Conservation (phyloP, 2,797 vertebrate genomes). For the Hippopotamyrus pictus region DNA sequence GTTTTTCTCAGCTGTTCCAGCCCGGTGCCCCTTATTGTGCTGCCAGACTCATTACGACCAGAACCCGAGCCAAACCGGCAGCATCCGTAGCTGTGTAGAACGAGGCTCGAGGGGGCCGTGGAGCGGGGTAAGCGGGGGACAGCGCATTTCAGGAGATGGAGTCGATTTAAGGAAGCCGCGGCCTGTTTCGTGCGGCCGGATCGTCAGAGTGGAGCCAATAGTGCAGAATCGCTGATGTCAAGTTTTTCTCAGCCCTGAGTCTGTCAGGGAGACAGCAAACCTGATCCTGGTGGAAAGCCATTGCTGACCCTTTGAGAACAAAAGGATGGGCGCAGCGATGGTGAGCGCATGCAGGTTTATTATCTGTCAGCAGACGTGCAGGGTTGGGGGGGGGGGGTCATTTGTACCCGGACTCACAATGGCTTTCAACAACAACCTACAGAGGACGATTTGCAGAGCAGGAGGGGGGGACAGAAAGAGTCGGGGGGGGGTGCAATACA, state of each 20-base stretch:
- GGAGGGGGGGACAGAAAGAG: not conserved
- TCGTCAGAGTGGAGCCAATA: slow-evolving; percentile 38
- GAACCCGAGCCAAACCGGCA: slow-evolving; percentile 59
- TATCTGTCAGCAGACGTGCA: not conserved
- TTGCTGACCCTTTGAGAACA: not conserved
- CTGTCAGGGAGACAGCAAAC: not conserved
- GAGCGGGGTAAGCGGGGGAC: slow-evolving; percentile 16
- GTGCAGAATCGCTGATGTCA: slow-evolving; percentile 50
- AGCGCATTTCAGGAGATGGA: slow-evolving; percentile 30
- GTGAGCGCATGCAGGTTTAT: not conserved
- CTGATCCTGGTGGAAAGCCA: not conserved
- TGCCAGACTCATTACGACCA: slow-evolving; percentile 68
- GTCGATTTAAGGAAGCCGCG: slow-evolving; percentile 44
- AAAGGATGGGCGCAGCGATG: not conserved
- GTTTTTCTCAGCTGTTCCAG: slow-evolving; percentile 69
- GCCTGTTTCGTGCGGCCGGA: slow-evolving; percentile 23
- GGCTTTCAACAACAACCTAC: not conserved
- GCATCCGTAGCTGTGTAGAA: slow-evolving; percentile 58
- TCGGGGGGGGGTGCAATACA: not conserved
- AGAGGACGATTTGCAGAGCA: not conserved
- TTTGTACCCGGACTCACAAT: not conserved
- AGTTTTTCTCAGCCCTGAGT: slow-evolving; percentile 36
- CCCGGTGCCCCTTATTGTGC: slow-evolving; percentile 71
- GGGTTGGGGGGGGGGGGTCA: not conserved
- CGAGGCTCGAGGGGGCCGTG: slow-evolving; percentile 13